Evolutionary conservation across 2,797 vertebrate species (phyloP).

Genomic region (Diceros bicornis): DNA sequence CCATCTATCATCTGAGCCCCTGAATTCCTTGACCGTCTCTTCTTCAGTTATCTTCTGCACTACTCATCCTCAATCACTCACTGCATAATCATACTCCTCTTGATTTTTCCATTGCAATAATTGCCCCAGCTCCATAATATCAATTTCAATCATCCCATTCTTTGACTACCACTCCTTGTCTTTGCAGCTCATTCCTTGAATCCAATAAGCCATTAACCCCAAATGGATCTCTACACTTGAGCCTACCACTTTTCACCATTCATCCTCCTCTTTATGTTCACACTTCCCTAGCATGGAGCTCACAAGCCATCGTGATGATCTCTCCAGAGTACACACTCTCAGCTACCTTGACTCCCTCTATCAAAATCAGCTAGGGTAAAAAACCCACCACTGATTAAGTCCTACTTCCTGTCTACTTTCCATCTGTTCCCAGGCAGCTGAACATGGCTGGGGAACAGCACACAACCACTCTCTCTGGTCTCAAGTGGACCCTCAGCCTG

Average conservation of each 20-base stretch:
- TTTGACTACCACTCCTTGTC: not conserved
- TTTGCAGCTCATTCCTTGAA: not conserved
- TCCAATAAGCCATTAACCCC: not conserved
- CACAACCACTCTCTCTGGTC: not conserved
- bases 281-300: not conserved
- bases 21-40: not conserved
- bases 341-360: not conserved
- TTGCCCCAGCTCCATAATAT: not conserved
- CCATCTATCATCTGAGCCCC: not conserved
- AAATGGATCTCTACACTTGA: not conserved
- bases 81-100: not conserved
- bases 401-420: not conserved
- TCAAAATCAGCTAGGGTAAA: not conserved
- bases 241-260: not conserved
- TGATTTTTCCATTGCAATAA: not conserved
- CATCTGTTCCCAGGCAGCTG: not conserved
- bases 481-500: not conserved
- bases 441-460: not conserved
- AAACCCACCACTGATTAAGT: not conserved
- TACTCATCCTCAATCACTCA: not conserved
- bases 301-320: not conserved
- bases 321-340: not conserved
- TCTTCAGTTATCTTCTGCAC: not conserved
- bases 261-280: not conserved
- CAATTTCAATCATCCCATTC: not conserved